Evolutionary conservation across 2,113 vertebrate genomes (phyloP).

Genomic region (Microcebus lehilahytsara): DNA sequence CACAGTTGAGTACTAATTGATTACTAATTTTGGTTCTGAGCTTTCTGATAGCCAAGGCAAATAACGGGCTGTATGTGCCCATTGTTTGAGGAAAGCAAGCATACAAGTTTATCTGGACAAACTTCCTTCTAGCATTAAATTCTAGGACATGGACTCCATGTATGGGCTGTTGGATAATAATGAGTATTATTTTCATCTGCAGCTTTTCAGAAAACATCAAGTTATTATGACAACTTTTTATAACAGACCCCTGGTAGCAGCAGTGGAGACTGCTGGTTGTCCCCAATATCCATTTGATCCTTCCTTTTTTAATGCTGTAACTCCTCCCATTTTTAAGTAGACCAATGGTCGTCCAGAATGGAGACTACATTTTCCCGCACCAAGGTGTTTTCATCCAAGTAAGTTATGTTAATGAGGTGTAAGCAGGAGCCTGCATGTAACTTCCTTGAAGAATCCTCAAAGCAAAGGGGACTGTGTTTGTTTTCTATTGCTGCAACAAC

Average conservation of each 20-base stretch:
- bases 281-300: not conserved
- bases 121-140: conserved; percentile 14
- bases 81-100: not conserved
- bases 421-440: not conserved
- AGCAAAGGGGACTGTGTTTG: not conserved
- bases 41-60: not conserved
- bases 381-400: not conserved
- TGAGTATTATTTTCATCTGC: not conserved
- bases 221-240: not conserved
- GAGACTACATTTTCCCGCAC: not conserved
- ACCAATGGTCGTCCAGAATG: not conserved
- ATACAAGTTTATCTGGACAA: not conserved
- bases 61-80: not conserved
- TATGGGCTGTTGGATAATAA: not conserved
- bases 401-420: not conserved
- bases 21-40: not conserved
- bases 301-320: not conserved
- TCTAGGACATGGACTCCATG: not conserved
- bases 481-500: not conserved
- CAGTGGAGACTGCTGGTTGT: not conserved
- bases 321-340: not conserved
- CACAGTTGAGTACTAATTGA: not conserved
- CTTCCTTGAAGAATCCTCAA: not conserved
- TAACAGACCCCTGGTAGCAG: too few species aligned
- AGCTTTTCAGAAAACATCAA: not conserved